A percentile compares a stretch with the other conserved stretches of the same genome.
Evolutionary conservation across 2,797 vertebrate genomes (phyloP).

Genomic region (Threskiornis aethiopicus): DNA sequence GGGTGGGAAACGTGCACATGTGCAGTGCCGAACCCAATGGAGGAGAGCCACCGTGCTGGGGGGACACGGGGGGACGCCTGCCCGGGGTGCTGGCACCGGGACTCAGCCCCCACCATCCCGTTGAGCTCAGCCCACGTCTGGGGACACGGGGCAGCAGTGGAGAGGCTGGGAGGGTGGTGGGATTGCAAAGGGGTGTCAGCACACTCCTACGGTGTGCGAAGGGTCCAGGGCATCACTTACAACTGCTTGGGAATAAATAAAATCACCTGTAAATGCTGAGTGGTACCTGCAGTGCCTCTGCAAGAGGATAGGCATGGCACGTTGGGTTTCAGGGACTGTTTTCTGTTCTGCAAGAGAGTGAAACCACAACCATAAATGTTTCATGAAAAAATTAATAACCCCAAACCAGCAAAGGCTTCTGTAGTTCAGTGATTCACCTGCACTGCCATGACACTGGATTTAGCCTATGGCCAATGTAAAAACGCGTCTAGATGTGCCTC

Average conservation of each 20-base stretch:
- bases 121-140: accelerated
- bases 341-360: not conserved
- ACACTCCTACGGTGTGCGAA: accelerated
- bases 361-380: accelerated
- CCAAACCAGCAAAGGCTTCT: not conserved
- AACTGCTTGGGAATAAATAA: accelerated
- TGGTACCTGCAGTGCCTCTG: not conserved
- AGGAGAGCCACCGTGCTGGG: not conserved
- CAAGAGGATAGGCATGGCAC: not conserved
- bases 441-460: not conserved
- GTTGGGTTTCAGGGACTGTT: not conserved
- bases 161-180: not conserved
- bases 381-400: not conserved
- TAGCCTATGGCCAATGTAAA: not conserved
- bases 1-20: accelerated
- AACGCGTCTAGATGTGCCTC: accelerated
- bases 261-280: accelerated
- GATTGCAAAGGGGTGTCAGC: not conserved
- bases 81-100: not conserved
- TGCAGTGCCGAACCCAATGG: accelerated
- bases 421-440: not conserved
- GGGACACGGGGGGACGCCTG: not conserved
- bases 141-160: not conserved
- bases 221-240: not conserved
- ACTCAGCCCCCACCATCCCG: not conserved